Evolutionary conservation across 1,140 invertebrate species (phyloP).

Genomic region (Charaxes varanes): DNA sequence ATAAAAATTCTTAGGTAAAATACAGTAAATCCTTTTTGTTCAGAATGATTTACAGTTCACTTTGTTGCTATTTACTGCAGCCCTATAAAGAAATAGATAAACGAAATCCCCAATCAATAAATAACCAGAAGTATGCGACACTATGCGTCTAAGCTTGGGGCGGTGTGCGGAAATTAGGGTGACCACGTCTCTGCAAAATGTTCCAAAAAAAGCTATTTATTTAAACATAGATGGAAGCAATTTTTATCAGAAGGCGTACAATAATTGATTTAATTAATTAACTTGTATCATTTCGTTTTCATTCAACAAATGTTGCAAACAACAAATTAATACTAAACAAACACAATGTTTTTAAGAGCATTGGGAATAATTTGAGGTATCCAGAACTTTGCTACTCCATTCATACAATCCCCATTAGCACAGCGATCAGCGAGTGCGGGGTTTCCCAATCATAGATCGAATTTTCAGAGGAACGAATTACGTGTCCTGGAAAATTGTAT

Average conservation of each 20-base stretch:
- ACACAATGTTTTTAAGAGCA: no score
- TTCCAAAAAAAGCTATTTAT: no score
- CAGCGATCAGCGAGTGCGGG: no score
- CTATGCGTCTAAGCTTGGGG: background rate
- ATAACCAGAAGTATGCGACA: constrained; percentile 14
- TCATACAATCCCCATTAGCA: no score
- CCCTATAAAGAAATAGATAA: constrained; percentile 16
- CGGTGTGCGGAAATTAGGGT: background rate
- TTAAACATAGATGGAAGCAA: no score
- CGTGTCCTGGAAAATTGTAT: background rate
- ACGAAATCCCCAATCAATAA: constrained; percentile 14
- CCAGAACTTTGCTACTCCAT: no score
- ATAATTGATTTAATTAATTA: no score
- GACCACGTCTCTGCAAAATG: background rate
- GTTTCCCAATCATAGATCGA: no score
- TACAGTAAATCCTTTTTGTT: background rate
- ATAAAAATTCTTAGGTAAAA: background rate
- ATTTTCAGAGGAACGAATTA: no score
- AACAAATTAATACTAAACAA: background rate
- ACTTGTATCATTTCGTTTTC: background rate
- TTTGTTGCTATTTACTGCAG: background rate
- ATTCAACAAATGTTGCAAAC: background rate
- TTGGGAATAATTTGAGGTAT: no score
- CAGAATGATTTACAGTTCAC: background rate
- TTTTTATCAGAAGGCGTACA: no score